Evolutionary conservation across 2,797 vertebrate genomes (phyloP).

Genomic region (Austrolebias charrua): DNA sequence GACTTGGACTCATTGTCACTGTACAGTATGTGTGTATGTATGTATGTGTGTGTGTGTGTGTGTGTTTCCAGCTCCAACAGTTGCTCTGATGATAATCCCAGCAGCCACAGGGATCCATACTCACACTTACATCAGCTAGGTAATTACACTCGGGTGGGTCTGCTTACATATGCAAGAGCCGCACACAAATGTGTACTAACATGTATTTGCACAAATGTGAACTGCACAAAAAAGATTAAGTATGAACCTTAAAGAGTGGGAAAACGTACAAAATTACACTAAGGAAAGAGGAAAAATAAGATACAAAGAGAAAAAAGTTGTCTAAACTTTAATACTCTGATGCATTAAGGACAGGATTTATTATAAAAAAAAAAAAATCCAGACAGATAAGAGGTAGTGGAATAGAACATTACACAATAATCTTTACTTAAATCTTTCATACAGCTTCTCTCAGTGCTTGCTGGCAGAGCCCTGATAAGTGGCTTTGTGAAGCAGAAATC

Average conservation of each 20-base stretch:
- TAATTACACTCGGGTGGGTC: conserved; percentile 72
- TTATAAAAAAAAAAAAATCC: conserved; percentile 41
- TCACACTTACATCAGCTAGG: conserved; percentile 68
- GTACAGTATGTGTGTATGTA: conserved; percentile 37
- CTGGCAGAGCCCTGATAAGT: conserved; percentile 69
- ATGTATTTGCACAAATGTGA: conserved; percentile 47
- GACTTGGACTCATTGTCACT: conserved; percentile 69
- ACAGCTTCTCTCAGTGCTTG: conserved; percentile 56
- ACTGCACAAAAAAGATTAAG: conserved; percentile 50
- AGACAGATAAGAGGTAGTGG: conserved; percentile 28
- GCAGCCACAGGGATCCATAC: conserved; percentile 71
- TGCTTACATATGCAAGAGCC: conserved; percentile 62
- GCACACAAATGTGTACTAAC: conserved; percentile 41
- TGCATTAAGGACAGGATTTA: conserved; percentile 29
- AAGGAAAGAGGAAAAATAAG: conserved; percentile 20
- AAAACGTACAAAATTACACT: conserved; percentile 47
- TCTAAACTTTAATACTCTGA: conserved; percentile 20
- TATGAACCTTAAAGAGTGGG: conserved; percentile 37
- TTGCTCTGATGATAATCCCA: conserved; percentile 78
- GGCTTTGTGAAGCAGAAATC: conserved; percentile 63
- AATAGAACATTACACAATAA: conserved; percentile 42
- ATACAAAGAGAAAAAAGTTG: conserved; percentile 25
- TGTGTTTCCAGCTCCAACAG: conserved; percentile 66
- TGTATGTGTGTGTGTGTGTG: conserved; percentile 30
- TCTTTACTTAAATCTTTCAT: conserved; percentile 67